These are phyloP conservation scores for Pristionchus pacificus DNA, from an alignment of 1,140 invertebrate genomes.

Conservation along the genomic window DNA sequence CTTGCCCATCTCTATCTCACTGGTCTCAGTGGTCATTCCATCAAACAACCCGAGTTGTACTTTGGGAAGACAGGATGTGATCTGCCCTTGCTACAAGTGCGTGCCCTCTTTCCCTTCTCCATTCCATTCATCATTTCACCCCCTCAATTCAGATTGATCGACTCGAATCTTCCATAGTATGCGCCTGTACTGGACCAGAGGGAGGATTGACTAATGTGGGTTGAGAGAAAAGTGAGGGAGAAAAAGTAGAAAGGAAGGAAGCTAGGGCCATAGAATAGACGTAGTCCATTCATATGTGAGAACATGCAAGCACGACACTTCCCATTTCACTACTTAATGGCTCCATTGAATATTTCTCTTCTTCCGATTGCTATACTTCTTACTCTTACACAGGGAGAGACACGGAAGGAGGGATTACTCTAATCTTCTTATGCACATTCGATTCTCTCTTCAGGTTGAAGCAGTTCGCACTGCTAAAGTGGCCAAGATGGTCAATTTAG, in stretches of 20 bases:
- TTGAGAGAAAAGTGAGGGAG: no score
- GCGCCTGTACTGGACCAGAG: slow-evolving; percentile 72
- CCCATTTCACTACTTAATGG: slow-evolving; percentile 4
- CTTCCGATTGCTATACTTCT: no score
- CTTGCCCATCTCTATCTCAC: slow-evolving; percentile 2
- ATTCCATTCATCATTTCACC: slow-evolving; percentile 34
- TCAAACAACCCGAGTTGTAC: slow-evolving; percentile 43
- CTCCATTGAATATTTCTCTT: no score
- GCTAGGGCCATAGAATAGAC: no score
- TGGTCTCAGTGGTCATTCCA: slow-evolving; percentile 34
- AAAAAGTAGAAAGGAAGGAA: no score
- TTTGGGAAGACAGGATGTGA: slow-evolving; percentile 37
- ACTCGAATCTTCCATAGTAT: slow-evolving; percentile 61
- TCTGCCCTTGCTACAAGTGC: slow-evolving; percentile 20
- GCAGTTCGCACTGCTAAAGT: slow-evolving; percentile 46
- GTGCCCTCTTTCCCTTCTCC: neutral
- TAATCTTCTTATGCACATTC: no score
- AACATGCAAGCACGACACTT: slow-evolving; percentile 1
- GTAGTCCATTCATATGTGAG: no score
- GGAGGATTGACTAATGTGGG: slow-evolving; percentile 71
- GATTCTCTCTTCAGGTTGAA: slow-evolving; percentile 47
- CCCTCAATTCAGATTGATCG: slow-evolving; percentile 50
- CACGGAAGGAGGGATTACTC: no score
- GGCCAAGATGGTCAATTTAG: slow-evolving; percentile 53
- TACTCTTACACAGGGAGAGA: no score